Percentiles rank a stretch among this genome's conserved stretches.
phyloP scores from a whole-genome alignment of 2,113 vertebrate species.

The Anarhynchus alexandrinus region DNA sequence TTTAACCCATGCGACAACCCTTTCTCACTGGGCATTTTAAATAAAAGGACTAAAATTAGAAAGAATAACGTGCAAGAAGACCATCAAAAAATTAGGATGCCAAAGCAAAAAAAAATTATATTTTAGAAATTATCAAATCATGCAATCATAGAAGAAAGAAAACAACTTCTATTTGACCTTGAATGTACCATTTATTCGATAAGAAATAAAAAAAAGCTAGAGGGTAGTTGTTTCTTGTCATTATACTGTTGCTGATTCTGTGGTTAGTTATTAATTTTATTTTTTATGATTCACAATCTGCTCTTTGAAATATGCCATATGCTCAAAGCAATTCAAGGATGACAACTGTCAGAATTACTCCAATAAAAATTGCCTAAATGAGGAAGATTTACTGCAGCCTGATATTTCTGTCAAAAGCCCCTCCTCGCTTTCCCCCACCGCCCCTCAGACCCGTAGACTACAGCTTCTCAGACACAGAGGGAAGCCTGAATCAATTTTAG shows the following conservation, averaged over 20 bases:
- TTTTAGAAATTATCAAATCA: slow-evolving; percentile 37
- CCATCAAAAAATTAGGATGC: not conserved
- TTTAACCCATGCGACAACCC: not conserved
- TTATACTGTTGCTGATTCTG: slow-evolving; percentile 87
- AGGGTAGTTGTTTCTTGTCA: slow-evolving; percentile 82
- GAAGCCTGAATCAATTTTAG: slow-evolving; percentile 54
- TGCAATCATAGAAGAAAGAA: slow-evolving; percentile 36
- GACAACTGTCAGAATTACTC: slow-evolving; percentile 92
- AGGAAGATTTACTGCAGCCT: slow-evolving; percentile 87
- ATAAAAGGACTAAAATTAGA: not conserved
- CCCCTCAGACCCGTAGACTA: not conserved
- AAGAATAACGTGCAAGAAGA: not conserved
- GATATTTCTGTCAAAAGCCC: slow-evolving; percentile 73
- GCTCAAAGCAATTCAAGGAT: slow-evolving; percentile 92
- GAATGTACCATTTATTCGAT: slow-evolving; percentile 71
- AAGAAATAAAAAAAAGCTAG: slow-evolving; percentile 78
- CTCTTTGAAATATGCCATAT: slow-evolving; percentile 95
- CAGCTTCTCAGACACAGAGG: slow-evolving; percentile 45
- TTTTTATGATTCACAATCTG: slow-evolving; percentile 96
- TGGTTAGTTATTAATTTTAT: slow-evolving; percentile 94
- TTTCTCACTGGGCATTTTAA: not conserved
- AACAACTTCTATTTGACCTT: slow-evolving; percentile 84
- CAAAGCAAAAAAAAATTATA: not conserved
- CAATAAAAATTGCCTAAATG: slow-evolving; percentile 93
- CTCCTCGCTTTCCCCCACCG: slow-evolving; percentile 31